Evolutionary conservation across 2,888 invertebrate species (phyloP), one percentile per base, ranked within the genome.

Genomic region (Drosophila colorata): DNA sequence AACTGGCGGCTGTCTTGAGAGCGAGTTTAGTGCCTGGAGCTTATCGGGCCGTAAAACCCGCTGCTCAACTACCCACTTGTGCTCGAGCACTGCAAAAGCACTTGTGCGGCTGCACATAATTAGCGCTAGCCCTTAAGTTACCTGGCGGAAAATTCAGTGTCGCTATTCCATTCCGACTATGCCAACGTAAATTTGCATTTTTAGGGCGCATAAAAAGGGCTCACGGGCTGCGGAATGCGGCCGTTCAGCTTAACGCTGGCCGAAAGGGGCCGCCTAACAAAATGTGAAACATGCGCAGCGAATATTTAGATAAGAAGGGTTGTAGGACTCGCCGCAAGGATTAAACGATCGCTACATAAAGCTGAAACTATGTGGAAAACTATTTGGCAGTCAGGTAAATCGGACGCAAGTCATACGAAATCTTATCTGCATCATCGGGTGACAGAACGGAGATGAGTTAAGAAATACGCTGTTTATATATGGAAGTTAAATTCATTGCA

Each of bases 41-140:
- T 82, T 82, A 82, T 77, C 77, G 69, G 72, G 74, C 74, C 82
- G 69, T 82, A 79, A 84, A 85, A 51, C 58, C 56, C 49, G 61
- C 46, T 53, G 58, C 69, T 70, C 63, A 48, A 68, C 76, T 58
- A 43, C 43, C 58, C 23, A 59, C 47, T 37, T 43, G 38, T 18
- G 23, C 40, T 28, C n/a, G 66, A 44, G 55, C 55, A 61, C 41
- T 46, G 33, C 69, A 82, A 33, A 40, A 51, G 37, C 73, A 85
- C 83, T 83, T 84, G 72, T 57, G 65, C 56, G 80, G 83, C 83
- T 86, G 83, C 83, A 83, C 72, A 78, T 84, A 84, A 84, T 84
- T 84, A 84, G 86, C 74, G 66, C 48, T 68, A 65, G 66, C 49
- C 78, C 79, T 82, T 65, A 64, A 74, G 70, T 75, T 73, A 69